phyloP scores from a whole-genome alignment of 2,888 invertebrate genomes.

The Peribatodes rhomboidaria region DNA sequence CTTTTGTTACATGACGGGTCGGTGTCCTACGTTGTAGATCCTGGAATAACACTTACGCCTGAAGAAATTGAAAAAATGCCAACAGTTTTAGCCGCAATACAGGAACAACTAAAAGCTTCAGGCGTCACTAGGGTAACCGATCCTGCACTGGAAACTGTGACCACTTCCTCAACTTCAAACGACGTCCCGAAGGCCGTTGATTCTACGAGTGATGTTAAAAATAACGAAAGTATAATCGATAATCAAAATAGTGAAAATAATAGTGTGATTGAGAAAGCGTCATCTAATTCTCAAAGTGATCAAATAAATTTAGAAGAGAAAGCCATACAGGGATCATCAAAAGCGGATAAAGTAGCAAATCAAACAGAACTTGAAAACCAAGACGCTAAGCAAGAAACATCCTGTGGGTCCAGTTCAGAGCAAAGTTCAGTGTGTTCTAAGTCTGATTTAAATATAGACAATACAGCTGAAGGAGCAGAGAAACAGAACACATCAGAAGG shows the following conservation, averaged over 20 bases:
- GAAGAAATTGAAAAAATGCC: slow-evolving; percentile 34
- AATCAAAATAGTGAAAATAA: slow-evolving; percentile 1
- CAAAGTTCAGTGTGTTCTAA: neutral
- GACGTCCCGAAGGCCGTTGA: neutral
- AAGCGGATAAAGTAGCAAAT: neutral
- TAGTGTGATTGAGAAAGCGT: neutral
- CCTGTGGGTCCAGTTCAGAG: neutral
- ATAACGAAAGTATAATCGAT: neutral
- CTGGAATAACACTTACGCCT: slow-evolving; percentile 34
- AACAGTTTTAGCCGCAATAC: slow-evolving; percentile 29
- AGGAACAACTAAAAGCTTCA: slow-evolving; percentile 34
- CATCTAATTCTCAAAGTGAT: neutral
- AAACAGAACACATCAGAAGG: neutral
- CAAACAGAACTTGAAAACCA: neutral
- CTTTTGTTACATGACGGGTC: slow-evolving; percentile 53
- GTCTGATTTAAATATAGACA: neutral
- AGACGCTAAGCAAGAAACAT: neutral
- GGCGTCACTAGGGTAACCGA: slow-evolving; percentile 21
- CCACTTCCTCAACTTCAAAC: slow-evolving; percentile 21
- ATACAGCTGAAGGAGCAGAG: neutral
- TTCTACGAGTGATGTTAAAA: neutral
- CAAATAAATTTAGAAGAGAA: neutral
- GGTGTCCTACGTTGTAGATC: slow-evolving; percentile 40
- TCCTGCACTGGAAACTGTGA: slow-evolving; percentile 6
- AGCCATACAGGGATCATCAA: neutral